phyloP scores from a whole-genome alignment of 1,140 invertebrate species.

The Copidosoma floridanum region DNA sequence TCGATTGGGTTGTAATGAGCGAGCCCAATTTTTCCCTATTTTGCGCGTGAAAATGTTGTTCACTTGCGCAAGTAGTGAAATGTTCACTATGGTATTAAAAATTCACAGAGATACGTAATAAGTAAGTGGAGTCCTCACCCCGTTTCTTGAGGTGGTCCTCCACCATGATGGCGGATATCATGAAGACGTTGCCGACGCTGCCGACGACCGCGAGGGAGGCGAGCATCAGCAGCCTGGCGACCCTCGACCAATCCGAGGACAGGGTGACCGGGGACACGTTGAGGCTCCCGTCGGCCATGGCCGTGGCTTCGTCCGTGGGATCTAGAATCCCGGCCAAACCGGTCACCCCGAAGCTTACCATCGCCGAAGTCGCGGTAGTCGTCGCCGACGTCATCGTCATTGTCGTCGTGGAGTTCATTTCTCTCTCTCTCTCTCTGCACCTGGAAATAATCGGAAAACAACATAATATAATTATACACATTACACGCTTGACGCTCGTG shows the following conservation, averaged over 20 bases:
- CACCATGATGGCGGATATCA: conserved; percentile 74
- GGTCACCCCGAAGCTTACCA: conserved; percentile 34
- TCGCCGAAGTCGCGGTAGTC: conserved; percentile 29
- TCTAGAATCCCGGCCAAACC: conserved; percentile 24
- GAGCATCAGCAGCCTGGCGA: conserved; percentile 67
- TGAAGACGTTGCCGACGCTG: conserved; percentile 73
- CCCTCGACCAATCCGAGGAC: conserved; percentile 67
- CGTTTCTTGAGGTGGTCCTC: conserved; percentile 69
- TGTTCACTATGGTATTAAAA: too few species aligned
- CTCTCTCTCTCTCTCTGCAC: too few species aligned
- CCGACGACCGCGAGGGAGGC: conserved; percentile 66
- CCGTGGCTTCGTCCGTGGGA: conserved; percentile 37
- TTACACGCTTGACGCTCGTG: too few species aligned
- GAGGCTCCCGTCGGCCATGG: conserved; percentile 37
- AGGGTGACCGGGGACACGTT: conserved; percentile 64
- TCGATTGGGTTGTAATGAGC: too few species aligned
- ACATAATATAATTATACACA: too few species aligned
- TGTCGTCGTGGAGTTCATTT: conserved; percentile 32
- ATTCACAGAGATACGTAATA: too few species aligned
- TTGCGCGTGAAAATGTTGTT: too few species aligned
- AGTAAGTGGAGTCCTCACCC: too few species aligned
- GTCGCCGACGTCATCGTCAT: conserved; percentile 28
- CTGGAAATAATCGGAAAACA: conserved; percentile 27
- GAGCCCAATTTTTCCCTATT: too few species aligned
- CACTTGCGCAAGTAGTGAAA: too few species aligned